Evolutionary conservation across 2,888 invertebrate species (phyloP), one percentile per base, ranked within the genome.

Genomic region (Strigamia transsilvanica): DNA sequence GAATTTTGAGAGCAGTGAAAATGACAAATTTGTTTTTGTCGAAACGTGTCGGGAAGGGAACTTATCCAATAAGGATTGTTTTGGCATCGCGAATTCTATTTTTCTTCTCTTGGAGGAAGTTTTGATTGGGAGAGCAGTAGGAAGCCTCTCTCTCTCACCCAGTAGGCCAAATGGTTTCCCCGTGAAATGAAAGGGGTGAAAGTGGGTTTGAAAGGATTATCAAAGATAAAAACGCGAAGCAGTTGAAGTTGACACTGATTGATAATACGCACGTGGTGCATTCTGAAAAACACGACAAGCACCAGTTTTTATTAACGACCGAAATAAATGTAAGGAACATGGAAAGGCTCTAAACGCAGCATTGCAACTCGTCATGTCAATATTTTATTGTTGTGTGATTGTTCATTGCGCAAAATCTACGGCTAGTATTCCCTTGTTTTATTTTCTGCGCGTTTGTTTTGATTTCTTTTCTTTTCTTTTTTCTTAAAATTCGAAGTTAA

Each of bases 261-360:
- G 79, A 79, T 79, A 79, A 79, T 41, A 42, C 42, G 38, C 79
- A 38, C 79, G 79, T 79, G 79, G 42, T 79, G 79, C 79, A 79
- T 79, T 34, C 41, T 42, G 15, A 41, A 79, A 79, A 79, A 79
- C 41, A 38, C 79, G 79, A 79, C 79, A 79, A 27, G 79, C 38
- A 41, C 38, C 79, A 15, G 38, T 79, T 79, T 80, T 80, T 80
- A 80, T 80, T 80, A 80, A 80, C 56, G 80, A 56, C 56, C 15
- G 80, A 80, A 38, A 80, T 80, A 80, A 80, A 80, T 56, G 46
- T 27, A 56, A 21, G 56, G 41, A 80, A 80, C 80, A 80, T 27
- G 56, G 56, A 80, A 80, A 80, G 80, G 80, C 80, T 80, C 56
- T 80, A 80, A 27, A 27, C 51, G 79, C 23, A 34, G 78, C 78